Base-by-base conservation (phyloP, 2,113 vertebrate genomes). In the Chaetorhynchus papuensis region DNA sequence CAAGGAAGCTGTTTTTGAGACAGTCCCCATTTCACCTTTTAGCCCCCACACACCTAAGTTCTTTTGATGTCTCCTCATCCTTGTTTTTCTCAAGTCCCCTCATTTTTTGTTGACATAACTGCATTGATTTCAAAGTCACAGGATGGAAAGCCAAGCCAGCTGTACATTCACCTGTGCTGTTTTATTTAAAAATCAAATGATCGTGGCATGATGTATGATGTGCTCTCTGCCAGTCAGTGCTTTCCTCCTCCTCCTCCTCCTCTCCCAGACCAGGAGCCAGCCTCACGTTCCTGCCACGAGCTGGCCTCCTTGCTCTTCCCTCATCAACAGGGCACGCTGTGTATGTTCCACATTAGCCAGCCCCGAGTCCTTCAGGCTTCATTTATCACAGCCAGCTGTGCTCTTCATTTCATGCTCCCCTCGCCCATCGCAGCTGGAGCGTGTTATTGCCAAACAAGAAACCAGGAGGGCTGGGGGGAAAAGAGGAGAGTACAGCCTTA, bases 261-360 rank as follows among this genome's bases (percentile, higher is more conserved):
- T 74, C 7, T 57, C 31, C 30, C 28, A 49, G n/a, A 88, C 17
- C 26, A 90, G 86, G 52, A 93, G 71, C 26, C 75, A 80, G 42
- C 52, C 49, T 85, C 60, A 9, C 6, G 7, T 35, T 70, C 63
- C 63, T 70, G 52, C 39, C 64, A 26, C 0, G 4, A 2, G 1
- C 41, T 13, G 2, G 35, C 47, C 59, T 86, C n/a, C 70, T 82
- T 82, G 61, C n/a, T 79, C 82, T 71, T 76, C 35, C 17, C 42
- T 77, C 50, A 10, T 6, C 23, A 39, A 4, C 68, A 52, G 68
- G 71, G 66, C 5, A 2, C 0, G 0, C 30, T 44, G n/a, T 3
- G 4, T 8, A 27, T 83, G 70, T 61, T 50, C 66, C 37, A 13
- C 63, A 44, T 53, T 11, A 93, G 66, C 16, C 16, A 6, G 63